These are phyloP conservation scores for Megaleporinus macrocephalus DNA, from an alignment of 2,113 vertebrate genomes.

Conservation along the genomic window DNA sequence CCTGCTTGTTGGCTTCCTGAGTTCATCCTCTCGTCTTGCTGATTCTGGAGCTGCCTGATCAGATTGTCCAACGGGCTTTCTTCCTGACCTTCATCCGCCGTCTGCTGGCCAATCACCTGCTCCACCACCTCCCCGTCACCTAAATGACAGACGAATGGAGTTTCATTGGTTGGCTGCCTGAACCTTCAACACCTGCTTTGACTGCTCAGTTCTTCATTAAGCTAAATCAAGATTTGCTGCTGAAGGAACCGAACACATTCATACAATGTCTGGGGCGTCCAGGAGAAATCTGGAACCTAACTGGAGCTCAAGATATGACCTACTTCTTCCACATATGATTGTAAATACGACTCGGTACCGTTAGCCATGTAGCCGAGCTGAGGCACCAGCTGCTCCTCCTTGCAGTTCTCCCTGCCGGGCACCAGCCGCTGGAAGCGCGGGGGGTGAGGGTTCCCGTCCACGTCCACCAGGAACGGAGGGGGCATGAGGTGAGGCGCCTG, in stretches of 20 bases:
- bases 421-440: slow-evolving; percentile 90
- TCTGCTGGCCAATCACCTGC: slow-evolving; percentile 97
- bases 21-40: slow-evolving; percentile 82
- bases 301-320: no score
- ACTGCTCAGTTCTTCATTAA: no score
- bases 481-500: slow-evolving; percentile 99
- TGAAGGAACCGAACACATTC: no score
- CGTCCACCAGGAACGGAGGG: slow-evolving; percentile 94
- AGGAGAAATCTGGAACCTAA: no score
- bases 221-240: no score
- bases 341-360: slow-evolving; percentile 51
- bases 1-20: slow-evolving; percentile 50
- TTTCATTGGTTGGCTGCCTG: background rate
- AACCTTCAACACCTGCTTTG: no score
- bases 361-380: slow-evolving; percentile 97
- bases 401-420: slow-evolving; percentile 96
- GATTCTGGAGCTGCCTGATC: slow-evolving; percentile 91
- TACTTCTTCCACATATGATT: no score
- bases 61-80: slow-evolving; percentile 91
- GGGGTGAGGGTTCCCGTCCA: slow-evolving; percentile 97
- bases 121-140: slow-evolving; percentile 96
- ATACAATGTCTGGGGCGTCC: no score
- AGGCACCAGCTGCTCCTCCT: slow-evolving; percentile 95
- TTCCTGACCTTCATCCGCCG: slow-evolving; percentile 82
- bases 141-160: slow-evolving; percentile 62